Base-by-base conservation (phyloP, 1,140 invertebrate genomes). In the Eurytemora carolleeae region DNA sequence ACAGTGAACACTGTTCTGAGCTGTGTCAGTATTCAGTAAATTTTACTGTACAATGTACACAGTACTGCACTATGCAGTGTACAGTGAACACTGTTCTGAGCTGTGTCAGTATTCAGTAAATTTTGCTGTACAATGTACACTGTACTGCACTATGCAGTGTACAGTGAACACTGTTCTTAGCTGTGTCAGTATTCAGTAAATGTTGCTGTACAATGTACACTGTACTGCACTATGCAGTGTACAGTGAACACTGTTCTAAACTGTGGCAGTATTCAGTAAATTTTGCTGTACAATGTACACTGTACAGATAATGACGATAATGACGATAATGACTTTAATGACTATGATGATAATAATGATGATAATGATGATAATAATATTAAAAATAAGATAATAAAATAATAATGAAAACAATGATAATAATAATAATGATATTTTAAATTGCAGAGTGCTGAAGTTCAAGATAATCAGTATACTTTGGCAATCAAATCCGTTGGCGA, bases 1-100 rank as follows among this genome's bases (percentile, higher is more conserved):
- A 78, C 15, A 71, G 81, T 25, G 79, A 81, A 69, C 65, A 81
- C 79, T 18, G 77, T 77, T 2, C 80, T 78, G 1, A 81, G 81
- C 71, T 76, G 79, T 1, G 73, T 78, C 61, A 77, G 77, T n/a
- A 69, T 70, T 54, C 70, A 74, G 21, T 72, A 76, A 1, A 67
- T n/a, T n/a, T n/a, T n/a, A n/a, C n/a, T n/a, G n/a, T n/a, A n/a
- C n/a, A n/a, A n/a, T n/a, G n/a, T n/a, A n/a, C n/a, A n/a, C n/a
- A n/a, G n/a, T n/a, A n/a, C 67, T 81, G 16, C 75, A 80, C 68
- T 80, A 77, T 65, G 78, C 77, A 15, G 77, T 81, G 61, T 77
- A 78, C 15, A 71, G 81, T 25, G 79, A 81, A 69, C 65, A 81
- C 79, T 18, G 77, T 77, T 2, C 80, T 78, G 1, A 81, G 81